Conservation (phyloP, 37 sponge, comb jelly and placozoan species). For the Theonella swinhoei region DNA sequence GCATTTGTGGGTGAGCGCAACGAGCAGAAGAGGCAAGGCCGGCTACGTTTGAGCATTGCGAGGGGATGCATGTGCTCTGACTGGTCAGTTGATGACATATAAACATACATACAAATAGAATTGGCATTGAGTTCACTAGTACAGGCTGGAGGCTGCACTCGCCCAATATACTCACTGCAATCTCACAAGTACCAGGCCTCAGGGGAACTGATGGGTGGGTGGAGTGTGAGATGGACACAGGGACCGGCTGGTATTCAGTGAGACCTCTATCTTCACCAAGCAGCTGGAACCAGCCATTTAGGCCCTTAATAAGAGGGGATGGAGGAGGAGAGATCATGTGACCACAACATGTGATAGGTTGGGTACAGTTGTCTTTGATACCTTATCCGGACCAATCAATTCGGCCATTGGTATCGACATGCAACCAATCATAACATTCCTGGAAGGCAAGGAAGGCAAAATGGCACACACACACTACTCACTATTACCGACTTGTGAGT, state of each 20-base stretch:
- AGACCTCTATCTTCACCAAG: slow-evolving; percentile 50
- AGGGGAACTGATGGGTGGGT: neutral
- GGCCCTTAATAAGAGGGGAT: slow-evolving; percentile 12
- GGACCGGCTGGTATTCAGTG: slow-evolving; percentile 51
- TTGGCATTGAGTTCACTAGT: too few species aligned
- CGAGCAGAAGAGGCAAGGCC: too few species aligned
- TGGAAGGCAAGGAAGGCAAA: slow-evolving; percentile 4
- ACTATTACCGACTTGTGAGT: neutral
- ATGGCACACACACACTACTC: neutral
- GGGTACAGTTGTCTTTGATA: too few species aligned
- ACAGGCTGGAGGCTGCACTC: too few species aligned
- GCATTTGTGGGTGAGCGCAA: too few species aligned
- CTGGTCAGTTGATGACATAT: too few species aligned
- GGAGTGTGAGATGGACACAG: slow-evolving; percentile 24
- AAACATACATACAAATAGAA: too few species aligned
- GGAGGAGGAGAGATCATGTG: neutral
- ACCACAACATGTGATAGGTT: neutral
- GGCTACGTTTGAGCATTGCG: too few species aligned
- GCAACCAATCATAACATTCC: slow-evolving; percentile 79
- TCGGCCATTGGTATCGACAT: slow-evolving; percentile 67
- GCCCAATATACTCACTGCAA: slow-evolving; percentile 62
- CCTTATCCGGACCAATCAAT: slow-evolving; percentile 59
- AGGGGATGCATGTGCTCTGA: too few species aligned
- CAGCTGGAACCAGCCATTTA: slow-evolving; percentile 82
- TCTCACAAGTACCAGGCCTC: slow-evolving; percentile 4